Conservation (phyloP, 2,888 invertebrate species). For the Eupithecia pulchellata region DNA sequence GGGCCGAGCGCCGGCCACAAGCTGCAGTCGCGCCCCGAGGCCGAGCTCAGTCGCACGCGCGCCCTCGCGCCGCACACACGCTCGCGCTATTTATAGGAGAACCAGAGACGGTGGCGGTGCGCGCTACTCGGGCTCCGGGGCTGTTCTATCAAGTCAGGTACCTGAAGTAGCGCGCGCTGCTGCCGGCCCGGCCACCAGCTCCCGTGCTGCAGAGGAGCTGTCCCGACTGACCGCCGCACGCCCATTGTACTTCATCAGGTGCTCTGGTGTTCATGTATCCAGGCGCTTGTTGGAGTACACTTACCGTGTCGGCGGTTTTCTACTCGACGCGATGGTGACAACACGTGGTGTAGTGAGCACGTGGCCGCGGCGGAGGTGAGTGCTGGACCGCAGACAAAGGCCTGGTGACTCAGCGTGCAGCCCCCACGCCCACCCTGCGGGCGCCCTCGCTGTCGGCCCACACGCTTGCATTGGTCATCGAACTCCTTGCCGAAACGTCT, state of each 20-base stretch:
- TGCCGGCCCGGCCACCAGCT: conserved; percentile 75
- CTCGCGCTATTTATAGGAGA: conserved; percentile 71
- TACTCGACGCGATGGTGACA: conserved; percentile 54
- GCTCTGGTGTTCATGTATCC: conserved; percentile 96
- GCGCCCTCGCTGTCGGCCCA: conserved; percentile 49
- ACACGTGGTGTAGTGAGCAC: conserved; percentile 56
- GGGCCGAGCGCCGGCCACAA: conserved; percentile 69
- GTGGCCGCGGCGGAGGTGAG: conserved; percentile 46
- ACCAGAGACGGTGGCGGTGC: conserved; percentile 80
- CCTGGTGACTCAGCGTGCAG: conserved; percentile 74
- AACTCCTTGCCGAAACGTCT: conserved; percentile 75
- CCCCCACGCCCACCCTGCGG: conserved; percentile 39
- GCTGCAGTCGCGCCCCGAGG: conserved; percentile 79
- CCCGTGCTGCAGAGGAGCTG: conserved; percentile 33
- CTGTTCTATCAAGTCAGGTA: conserved; percentile 96
- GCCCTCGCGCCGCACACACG: conserved; percentile 47
- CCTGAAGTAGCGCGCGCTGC: conserved; percentile 99
- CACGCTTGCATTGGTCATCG: conserved; percentile 80
- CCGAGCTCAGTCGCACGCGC: conserved; percentile 68
- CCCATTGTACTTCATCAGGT: conserved; percentile 99
- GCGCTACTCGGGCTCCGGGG: conserved; percentile 96
- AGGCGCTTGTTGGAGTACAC: conserved; percentile 99
- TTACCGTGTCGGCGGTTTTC: conserved; percentile 92
- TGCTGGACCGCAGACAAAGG: conserved; percentile 62
- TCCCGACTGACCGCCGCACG: conserved; percentile 90